Percentiles rank a stretch among this genome's conserved stretches.
Conservation (phyloP, 1,140 invertebrate species). For the Drosophila repleta region DNA sequence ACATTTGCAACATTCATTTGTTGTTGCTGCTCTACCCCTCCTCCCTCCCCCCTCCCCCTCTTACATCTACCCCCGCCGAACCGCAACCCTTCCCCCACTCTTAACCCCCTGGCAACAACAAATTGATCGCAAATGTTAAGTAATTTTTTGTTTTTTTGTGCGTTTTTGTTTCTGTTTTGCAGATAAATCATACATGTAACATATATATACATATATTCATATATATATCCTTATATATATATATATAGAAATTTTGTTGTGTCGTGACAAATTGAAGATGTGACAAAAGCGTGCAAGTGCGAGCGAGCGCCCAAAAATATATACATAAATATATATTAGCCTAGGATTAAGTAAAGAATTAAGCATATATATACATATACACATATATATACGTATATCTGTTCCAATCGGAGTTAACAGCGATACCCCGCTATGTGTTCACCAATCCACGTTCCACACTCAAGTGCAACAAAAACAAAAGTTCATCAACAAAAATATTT, state of each 20-base stretch:
- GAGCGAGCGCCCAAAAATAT: conserved; percentile 10
- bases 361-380: neutral
- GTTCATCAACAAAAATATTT: conserved; percentile 10
- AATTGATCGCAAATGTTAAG: conserved; percentile 34
- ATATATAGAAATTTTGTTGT: conserved; percentile 7
- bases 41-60: neutral
- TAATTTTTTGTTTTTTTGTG: conserved; percentile 38
- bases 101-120: conserved; percentile 24
- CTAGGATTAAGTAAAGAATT: conserved; percentile 29
- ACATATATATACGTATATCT: neutral
- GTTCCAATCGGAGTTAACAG: conserved; percentile 11
- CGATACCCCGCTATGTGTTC: conserved; percentile 53
- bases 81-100: neutral
- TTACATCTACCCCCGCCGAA: too few relatives aligned
- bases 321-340: too few relatives aligned
- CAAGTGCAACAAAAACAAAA: conserved; percentile 28
- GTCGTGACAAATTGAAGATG: conserved; percentile 15
- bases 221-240: conserved; percentile 5
- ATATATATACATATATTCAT: conserved; percentile 2
- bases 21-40: conserved; percentile 11
- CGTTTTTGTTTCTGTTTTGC: conserved; percentile 41
- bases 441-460: conserved; percentile 1
- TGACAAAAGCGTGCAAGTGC: conserved; percentile 23
- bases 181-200: conserved; percentile 14
- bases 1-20: conserved; percentile 34